A percentile compares a stretch with the other conserved stretches of the same genome.
Conservation (phyloP, 2,113 vertebrate genomes). For the Regulus satrapa region DNA sequence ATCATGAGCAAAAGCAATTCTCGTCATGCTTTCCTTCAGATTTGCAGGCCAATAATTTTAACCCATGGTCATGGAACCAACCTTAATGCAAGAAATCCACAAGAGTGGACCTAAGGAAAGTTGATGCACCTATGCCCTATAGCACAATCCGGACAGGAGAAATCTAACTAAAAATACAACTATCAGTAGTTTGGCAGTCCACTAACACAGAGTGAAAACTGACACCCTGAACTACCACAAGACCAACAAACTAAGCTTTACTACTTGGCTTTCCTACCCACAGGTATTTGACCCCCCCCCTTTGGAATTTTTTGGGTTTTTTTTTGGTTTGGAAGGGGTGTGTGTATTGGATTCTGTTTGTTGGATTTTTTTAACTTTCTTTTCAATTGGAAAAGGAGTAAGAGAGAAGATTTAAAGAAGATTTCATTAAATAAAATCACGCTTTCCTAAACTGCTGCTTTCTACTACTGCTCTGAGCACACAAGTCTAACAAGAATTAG, state of each 20-base stretch:
- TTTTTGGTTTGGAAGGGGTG: background rate
- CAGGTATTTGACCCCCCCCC: no score
- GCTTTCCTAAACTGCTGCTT: background rate
- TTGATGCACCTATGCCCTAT: no score
- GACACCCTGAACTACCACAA: background rate
- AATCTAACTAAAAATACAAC: background rate
- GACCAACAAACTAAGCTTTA: background rate
- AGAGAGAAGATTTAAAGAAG: background rate
- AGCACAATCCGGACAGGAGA: background rate
- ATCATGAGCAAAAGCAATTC: constrained; percentile 3
- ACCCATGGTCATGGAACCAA: background rate
- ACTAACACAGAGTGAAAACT: background rate
- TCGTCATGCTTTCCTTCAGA: background rate
- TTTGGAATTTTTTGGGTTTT: background rate
- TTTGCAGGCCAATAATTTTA: background rate
- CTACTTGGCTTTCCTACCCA: background rate
- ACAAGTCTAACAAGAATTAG: fast-evolving
- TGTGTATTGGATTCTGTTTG: background rate
- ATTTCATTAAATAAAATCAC: background rate
- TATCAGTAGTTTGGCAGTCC: background rate
- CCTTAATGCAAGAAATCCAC: background rate
- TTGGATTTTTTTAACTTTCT: background rate
- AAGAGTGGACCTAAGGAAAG: background rate
- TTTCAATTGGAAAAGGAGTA: background rate
- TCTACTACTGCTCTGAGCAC: background rate